Evolutionary conservation across 2,797 vertebrate genomes (phyloP).

Genomic region (Lacerta bilineata): DNA sequence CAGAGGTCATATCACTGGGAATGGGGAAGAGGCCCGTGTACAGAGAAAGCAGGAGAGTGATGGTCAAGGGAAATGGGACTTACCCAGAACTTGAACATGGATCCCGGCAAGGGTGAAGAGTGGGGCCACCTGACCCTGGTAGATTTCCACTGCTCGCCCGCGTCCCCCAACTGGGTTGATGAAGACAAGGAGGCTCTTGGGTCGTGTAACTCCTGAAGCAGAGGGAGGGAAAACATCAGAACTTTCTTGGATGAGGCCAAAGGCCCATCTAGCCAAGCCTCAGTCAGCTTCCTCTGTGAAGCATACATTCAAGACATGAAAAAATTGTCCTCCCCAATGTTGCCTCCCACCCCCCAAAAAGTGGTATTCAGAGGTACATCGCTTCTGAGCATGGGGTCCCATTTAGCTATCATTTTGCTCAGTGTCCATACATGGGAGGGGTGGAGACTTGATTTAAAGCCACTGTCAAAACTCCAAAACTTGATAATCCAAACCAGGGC

Average conservation of each 20-base stretch:
- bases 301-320: neutral
- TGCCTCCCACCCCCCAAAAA: neutral
- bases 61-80: conserved; percentile 34
- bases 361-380: neutral
- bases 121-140: conserved; percentile 81
- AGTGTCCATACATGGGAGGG: neutral
- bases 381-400: neutral
- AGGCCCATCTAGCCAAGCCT: neutral
- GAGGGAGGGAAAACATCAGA: neutral
- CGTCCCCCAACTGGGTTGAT: conserved; percentile 88
- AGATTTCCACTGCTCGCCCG: conserved; percentile 82
- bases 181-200: conserved; percentile 85
- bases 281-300: neutral
- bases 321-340: neutral
- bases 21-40: neutral
- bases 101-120: conserved; percentile 88
- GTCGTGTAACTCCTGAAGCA: conserved; percentile 80
- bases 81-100: conserved; percentile 86
- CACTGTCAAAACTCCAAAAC: neutral
- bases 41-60: neutral
- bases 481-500: neutral
- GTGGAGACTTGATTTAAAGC: neutral
- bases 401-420: neutral
- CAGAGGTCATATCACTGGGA: neutral
- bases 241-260: neutral